Evolutionary conservation across 2,797 vertebrate genomes (phyloP).

Genomic region (Hafferia zeledoni): DNA sequence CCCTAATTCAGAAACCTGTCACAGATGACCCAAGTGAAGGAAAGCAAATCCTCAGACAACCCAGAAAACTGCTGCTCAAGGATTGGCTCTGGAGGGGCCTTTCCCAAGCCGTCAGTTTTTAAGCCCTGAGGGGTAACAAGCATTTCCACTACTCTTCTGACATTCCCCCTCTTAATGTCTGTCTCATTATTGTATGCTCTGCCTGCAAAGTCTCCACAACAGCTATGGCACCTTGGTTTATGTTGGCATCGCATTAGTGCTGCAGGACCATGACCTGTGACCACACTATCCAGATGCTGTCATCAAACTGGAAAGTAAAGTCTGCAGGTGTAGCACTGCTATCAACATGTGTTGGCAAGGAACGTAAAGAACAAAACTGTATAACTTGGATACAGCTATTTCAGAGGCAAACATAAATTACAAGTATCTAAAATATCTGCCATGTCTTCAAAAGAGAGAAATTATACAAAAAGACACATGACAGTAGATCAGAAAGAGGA

Average conservation of each 20-base stretch:
- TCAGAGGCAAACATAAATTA: neutral
- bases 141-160: neutral
- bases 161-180: neutral
- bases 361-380: neutral
- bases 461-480: neutral
- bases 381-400: neutral
- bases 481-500: neutral
- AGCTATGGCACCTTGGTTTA: neutral
- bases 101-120: neutral
- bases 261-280: fast-evolving
- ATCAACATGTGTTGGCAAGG: fast-evolving
- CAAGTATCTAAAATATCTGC: neutral
- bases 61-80: fast-evolving
- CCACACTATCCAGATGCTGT: fast-evolving
- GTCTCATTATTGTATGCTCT: neutral
- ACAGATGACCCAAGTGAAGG: neutral
- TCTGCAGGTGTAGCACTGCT: neutral
- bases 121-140: neutral
- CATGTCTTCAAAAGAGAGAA: neutral
- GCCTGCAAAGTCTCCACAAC: neutral
- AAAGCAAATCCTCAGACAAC: neutral
- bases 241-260: fast-evolving
- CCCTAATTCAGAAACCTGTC: neutral
- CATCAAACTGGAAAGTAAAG: neutral
- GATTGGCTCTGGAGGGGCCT: neutral